Conservation (phyloP, 2,888 invertebrate species). For the Morpho helenor region DNA sequence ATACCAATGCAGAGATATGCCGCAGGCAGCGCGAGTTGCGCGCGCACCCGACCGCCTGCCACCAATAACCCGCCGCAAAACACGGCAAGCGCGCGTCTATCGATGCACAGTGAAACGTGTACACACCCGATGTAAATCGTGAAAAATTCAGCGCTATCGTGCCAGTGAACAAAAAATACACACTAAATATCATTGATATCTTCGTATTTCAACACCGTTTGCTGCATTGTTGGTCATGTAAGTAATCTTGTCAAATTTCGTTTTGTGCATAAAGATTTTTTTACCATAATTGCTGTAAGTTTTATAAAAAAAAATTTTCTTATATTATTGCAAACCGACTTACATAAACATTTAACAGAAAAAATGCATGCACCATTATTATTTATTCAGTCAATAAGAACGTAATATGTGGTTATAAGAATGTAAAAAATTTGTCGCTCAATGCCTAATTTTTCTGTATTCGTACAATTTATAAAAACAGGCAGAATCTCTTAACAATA, state of each 20-base stretch:
- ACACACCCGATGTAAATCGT: conserved; percentile 43
- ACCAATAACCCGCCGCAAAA: conserved; percentile 55
- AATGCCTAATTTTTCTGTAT: too few species aligned
- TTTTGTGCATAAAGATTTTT: too few species aligned
- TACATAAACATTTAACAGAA: too few species aligned
- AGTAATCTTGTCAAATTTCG: background rate
- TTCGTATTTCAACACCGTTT: background rate
- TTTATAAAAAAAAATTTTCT: too few species aligned
- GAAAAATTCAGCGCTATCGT: conserved; percentile 25
- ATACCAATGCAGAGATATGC: conserved; percentile 39
- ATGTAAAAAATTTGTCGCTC: too few species aligned
- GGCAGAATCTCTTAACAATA: too few species aligned
- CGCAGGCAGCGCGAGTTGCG: conserved; percentile 50
- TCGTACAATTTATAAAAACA: too few species aligned
- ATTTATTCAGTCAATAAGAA: too few species aligned
- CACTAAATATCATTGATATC: background rate
- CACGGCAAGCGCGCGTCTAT: conserved; percentile 53
- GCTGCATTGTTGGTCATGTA: background rate
- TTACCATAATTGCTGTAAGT: too few species aligned
- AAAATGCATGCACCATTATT: too few species aligned
- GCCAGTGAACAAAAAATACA: conserved; percentile 15
- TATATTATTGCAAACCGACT: too few species aligned
- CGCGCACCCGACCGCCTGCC: conserved; percentile 31
- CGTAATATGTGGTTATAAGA: too few species aligned
- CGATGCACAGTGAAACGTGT: conserved; percentile 48